Percentiles rank a stretch among this genome's conserved stretches.
phyloP scores from a whole-genome alignment of 2,797 vertebrate species.

The Sphaeramia orbicularis region DNA sequence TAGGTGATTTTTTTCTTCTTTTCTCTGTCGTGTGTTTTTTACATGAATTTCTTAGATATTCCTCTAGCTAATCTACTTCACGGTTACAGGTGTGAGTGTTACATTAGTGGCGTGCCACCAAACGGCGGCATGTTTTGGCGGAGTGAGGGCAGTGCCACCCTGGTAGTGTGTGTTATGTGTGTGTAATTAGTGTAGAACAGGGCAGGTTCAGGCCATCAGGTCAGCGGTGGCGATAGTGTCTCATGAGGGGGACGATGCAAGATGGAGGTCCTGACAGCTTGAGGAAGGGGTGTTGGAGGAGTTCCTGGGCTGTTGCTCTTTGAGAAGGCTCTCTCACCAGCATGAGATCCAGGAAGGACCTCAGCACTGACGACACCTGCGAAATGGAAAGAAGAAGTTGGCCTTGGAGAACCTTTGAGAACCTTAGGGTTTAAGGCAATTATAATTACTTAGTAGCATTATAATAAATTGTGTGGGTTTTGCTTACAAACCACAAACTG shows the following conservation, averaged over 20 bases:
- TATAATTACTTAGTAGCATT: too few species aligned
- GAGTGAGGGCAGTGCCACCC: conserved; percentile 66
- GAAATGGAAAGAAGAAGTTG: not conserved
- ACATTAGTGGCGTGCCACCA: conserved; percentile 61
- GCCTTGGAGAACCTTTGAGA: too few species aligned
- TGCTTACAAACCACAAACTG: too few species aligned
- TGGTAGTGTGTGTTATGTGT: conserved; percentile 52
- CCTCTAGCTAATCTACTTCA: conserved; percentile 81
- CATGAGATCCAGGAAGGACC: conserved; percentile 96
- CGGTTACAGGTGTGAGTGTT: conserved; percentile 81
- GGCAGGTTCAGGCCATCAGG: conserved; percentile 60
- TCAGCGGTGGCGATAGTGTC: conserved; percentile 97
- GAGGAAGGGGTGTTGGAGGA: conserved; percentile 94
- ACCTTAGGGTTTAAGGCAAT: too few species aligned
- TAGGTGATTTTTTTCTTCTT: conserved; percentile 54
- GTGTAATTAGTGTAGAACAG: conserved; percentile 44
- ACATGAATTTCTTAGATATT: conserved; percentile 65
- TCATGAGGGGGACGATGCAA: conserved; percentile 98
- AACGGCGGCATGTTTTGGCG: conserved; percentile 61
- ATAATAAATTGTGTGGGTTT: too few species aligned
- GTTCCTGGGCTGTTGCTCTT: conserved; percentile 94
- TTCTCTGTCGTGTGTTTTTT: conserved; percentile 44
- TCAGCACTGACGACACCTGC: conserved; percentile 92
- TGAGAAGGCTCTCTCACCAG: conserved; percentile 95
- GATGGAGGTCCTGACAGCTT: conserved; percentile 94